phyloP scores from a whole-genome alignment of 2,113 vertebrate species.

The Lanius collurio region DNA sequence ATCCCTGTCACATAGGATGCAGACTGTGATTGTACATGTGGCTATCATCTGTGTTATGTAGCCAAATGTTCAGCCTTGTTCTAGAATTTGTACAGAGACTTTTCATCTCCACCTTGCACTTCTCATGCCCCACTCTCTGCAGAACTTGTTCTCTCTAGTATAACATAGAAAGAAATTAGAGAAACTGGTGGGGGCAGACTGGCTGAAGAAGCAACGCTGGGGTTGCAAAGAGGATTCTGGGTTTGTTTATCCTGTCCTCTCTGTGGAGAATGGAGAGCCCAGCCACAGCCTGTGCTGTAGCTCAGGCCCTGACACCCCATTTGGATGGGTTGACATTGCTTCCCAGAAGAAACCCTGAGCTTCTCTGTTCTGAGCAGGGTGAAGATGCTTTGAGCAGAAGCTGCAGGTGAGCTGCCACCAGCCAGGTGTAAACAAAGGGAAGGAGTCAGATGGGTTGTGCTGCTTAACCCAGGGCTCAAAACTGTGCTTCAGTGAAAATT shows the following conservation, averaged over 20 bases:
- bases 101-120: neutral
- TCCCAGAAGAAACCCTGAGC: neutral
- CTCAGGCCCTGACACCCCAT: neutral
- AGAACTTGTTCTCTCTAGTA: neutral
- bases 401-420: neutral
- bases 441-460: neutral
- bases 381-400: neutral
- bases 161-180: neutral
- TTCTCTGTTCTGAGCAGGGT: neutral
- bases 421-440: neutral
- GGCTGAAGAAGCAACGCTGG: neutral
- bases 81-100: neutral
- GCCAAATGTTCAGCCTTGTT: neutral
- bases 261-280: neutral
- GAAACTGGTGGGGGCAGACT: neutral
- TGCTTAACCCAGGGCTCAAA: neutral
- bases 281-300: neutral
- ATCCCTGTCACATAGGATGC: neutral
- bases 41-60: rapidly evolving
- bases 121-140: neutral
- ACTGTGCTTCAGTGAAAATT: neutral
- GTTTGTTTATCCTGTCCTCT: neutral
- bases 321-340: neutral
- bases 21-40: neutral
- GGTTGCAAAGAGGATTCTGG: neutral